Percentiles rank a stretch among this genome's conserved stretches.
These are phyloP conservation scores for Odontocerum albicorne DNA, from an alignment of 2,888 invertebrate species.

Conservation along the genomic window DNA sequence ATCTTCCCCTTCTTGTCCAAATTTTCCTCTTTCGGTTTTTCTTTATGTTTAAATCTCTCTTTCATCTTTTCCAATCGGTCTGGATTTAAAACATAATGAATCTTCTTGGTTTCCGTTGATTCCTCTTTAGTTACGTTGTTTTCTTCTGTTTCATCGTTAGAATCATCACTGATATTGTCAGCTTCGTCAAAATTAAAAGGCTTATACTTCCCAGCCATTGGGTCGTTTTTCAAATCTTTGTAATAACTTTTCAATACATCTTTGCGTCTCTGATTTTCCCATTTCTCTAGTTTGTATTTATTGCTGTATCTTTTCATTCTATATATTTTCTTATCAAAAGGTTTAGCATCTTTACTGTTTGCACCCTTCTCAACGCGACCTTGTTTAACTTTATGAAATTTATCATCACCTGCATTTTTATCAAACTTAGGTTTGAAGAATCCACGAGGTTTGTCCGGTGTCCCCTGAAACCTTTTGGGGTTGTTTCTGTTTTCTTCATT, in stretches of 20 bases:
- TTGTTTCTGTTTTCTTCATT: too few species aligned
- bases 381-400: background rate
- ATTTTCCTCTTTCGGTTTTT: conserved; percentile 31
- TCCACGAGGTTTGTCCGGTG: background rate
- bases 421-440: background rate
- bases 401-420: background rate
- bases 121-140: conserved; percentile 28
- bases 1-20: conserved; percentile 40
- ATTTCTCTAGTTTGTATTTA: conserved; percentile 68
- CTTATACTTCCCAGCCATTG: conserved; percentile 49
- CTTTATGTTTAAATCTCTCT: conserved; percentile 4
- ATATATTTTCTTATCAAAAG: conserved; percentile 69
- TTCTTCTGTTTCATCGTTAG: conserved; percentile 39
- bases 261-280: conserved; percentile 67
- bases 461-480: too few species aligned
- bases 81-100: conserved; percentile 47
- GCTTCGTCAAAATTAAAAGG: conserved; percentile 55
- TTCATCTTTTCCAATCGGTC: conserved; percentile 46
- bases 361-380: conserved; percentile 5
- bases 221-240: conserved; percentile 57
- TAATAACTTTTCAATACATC: conserved; percentile 58
- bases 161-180: conserved; percentile 37
- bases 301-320: conserved; percentile 69
- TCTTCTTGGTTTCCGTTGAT: conserved; percentile 35
- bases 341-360: conserved; percentile 50